Base-by-base conservation (phyloP, 2,113 vertebrate genomes). In the Sphyrna mokarran region DNA sequence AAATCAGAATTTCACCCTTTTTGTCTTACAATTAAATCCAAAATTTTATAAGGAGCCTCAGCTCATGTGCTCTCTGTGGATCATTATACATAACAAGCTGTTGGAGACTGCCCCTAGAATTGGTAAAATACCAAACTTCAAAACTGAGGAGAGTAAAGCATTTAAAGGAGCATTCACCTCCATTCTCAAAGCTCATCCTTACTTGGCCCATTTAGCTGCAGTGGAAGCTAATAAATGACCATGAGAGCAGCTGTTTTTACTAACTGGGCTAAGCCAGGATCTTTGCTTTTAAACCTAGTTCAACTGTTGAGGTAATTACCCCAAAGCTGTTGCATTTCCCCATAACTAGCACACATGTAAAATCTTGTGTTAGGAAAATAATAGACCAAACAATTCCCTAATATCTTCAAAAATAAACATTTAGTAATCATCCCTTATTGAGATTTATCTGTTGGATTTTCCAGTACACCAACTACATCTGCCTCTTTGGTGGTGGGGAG, bases 201-300 rank as follows among this genome's bases (percentile, higher is more conserved):
- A 33, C 54, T 61, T 90, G 33, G 87, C 54, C 3, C 29, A 90
- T 29, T 90, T 90, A 89, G 78, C 14, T 83, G 16, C 37, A 83
- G 87, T 3, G 63, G 26, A 54, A 33, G 54, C 87, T 90, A 90
- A 90, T 90, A 61, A 14, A n/a, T 61, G 26, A 10, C 54, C 13
- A 29, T 29, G 33, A 33, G 23, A 89, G 86, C 54, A 61, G 29
- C 87, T n/a, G 87, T 26, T 16, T 90, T 29, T 90, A 23, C 23
- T 89, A 89, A 89, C 23, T 89, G 86, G 48, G 48, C 4, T 89
- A 58, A 89, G 86, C 48, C 86, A 89, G 54, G 48, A 89, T 89
- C 23, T 48, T 61, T 23, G 23, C 48, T 23, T 94, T 68, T 68
- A 68, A 94, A 94, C 87, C 87, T n/a, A 90, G 54, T 40, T 37